Conservation (phyloP, 2,888 invertebrate species). For the Netelia melanura region DNA sequence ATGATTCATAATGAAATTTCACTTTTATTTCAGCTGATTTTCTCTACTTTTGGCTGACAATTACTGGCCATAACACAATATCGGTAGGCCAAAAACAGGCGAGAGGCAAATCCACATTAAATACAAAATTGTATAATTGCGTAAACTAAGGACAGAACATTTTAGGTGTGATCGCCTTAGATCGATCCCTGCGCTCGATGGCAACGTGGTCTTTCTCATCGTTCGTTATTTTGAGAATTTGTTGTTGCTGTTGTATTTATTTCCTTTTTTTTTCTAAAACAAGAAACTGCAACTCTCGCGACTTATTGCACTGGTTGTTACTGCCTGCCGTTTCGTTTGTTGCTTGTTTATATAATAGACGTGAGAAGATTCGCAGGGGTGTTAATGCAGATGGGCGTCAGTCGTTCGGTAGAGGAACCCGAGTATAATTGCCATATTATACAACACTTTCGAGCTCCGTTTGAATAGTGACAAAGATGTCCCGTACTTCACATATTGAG, state of each 20-base stretch:
- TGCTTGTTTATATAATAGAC: neutral
- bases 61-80: conserved; percentile 63
- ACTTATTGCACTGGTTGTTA: conserved; percentile 56
- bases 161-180: conserved; percentile 46
- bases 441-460: conserved; percentile 62
- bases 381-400: conserved; percentile 24
- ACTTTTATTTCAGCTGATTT: conserved; percentile 60
- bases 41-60: conserved; percentile 65
- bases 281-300: conserved; percentile 41
- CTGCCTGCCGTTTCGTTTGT: conserved; percentile 43
- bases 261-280: neutral
- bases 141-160: conserved; percentile 56
- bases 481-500: conserved; percentile 37
- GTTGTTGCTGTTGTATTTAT: conserved; percentile 21
- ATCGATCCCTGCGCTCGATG: conserved; percentile 38
- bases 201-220: conserved; percentile 11
- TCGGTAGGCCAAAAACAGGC: conserved; percentile 64
- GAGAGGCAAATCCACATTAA: conserved; percentile 60
- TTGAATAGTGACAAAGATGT: conserved; percentile 47
- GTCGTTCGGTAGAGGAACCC: conserved; percentile 51
- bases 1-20: conserved; percentile 57
- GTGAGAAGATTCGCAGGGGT: conserved; percentile 31
- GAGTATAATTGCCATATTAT: conserved; percentile 55
- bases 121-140: conserved; percentile 56
- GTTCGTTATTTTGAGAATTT: conserved; percentile 27